Percentiles rank a stretch among this genome's conserved stretches.
phyloP scores from a whole-genome alignment of 1,140 invertebrate species.

The Trichomalopsis sarcophagae region DNA sequence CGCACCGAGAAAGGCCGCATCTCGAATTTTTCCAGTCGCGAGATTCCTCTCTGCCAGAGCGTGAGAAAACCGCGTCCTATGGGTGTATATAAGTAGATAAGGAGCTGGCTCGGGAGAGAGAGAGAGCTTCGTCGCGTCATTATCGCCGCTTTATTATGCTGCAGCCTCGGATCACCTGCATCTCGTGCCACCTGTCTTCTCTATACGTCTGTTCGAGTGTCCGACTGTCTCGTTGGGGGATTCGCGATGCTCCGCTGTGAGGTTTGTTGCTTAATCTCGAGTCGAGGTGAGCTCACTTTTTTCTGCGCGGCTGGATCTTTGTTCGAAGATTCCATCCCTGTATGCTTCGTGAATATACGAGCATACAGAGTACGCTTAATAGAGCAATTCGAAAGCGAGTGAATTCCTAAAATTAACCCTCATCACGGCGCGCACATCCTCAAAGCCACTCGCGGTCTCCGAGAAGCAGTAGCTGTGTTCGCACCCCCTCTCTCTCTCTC shows the following conservation, averaged over 20 bases:
- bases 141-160: conserved; percentile 20
- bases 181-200: background rate
- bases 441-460: background rate
- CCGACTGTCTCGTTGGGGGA: background rate
- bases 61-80: conserved; percentile 24
- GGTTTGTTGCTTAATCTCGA: background rate
- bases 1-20: conserved; percentile 11
- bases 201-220: background rate
- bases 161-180: background rate
- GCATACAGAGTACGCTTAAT: too few relatives aligned
- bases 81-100: background rate
- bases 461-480: background rate
- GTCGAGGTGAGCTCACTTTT: background rate
- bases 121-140: background rate
- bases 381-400: too few relatives aligned
- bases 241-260: too few relatives aligned
- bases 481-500: background rate
- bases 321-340: too few relatives aligned
- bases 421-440: background rate
- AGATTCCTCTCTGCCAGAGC: background rate
- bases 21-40: background rate
- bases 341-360: too few relatives aligned
- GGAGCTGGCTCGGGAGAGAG: background rate
- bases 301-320: background rate
- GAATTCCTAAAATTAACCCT: background rate